phyloP scores from a whole-genome alignment of 53 echinoderm and acorn worm genomes.

The Holothuria leucospilota region DNA sequence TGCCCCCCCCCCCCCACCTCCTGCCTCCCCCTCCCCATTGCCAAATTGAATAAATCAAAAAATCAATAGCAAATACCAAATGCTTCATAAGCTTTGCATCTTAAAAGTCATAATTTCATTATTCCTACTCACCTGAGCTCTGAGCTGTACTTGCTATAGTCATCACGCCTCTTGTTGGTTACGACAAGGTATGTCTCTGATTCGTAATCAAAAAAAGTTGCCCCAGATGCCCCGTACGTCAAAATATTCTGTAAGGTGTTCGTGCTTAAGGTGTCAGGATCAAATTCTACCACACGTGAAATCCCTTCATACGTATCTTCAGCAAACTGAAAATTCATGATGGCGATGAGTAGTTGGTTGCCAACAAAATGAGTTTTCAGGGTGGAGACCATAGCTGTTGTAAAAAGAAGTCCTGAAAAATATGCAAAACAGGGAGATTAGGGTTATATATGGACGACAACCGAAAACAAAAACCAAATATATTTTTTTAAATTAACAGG shows the following conservation, averaged over 20 bases:
- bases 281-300: conserved; percentile 50
- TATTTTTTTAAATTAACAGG: too few relatives aligned
- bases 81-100: background rate
- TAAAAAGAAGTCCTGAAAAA: background rate
- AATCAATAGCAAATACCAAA: background rate
- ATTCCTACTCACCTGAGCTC: conserved; percentile 56
- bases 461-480: too few relatives aligned
- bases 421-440: background rate
- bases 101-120: background rate
- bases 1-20: too few relatives aligned
- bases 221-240: conserved; percentile 70
- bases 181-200: conserved; percentile 70
- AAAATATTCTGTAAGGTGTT: conserved; percentile 55
- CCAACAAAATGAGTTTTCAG: conserved; percentile 30
- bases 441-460: too few relatives aligned
- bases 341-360: conserved; percentile 2
- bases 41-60: background rate
- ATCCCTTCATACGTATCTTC: conserved; percentile 19
- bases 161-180: conserved; percentile 66
- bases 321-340: conserved; percentile 1
- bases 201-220: conserved; percentile 71
- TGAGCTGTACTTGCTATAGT: conserved; percentile 43
- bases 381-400: background rate
- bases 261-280: conserved; percentile 41
- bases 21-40: too few relatives aligned